These are phyloP conservation scores for Hetaerina titia DNA, from an alignment of 2,888 invertebrate species.

Conservation along the genomic window DNA sequence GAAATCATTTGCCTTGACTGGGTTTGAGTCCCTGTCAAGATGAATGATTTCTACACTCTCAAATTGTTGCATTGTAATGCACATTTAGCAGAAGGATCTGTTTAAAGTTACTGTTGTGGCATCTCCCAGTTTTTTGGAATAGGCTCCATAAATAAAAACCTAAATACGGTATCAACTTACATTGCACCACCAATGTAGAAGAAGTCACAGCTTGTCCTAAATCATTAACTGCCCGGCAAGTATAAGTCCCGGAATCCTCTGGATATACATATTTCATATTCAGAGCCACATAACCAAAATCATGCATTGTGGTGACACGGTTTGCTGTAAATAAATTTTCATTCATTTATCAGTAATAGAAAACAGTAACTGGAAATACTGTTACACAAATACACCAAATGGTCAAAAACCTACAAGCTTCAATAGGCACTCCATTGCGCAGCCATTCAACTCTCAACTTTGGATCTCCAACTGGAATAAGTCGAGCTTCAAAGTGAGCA, in stretches of 20 bases:
- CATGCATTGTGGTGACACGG: slow-evolving; percentile 95
- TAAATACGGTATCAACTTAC: slow-evolving; percentile 78
- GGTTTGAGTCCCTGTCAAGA: too few species aligned
- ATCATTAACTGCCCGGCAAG: slow-evolving; percentile 94
- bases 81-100: too few species aligned
- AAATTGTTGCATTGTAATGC: too few species aligned
- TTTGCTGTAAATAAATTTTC: slow-evolving; percentile 81
- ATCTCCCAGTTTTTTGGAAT: neutral
- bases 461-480: slow-evolving; percentile 96
- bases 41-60: too few species aligned
- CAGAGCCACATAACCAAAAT: slow-evolving; percentile 97
- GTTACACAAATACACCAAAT: neutral
- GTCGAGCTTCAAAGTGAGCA: slow-evolving; percentile 94
- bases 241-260: slow-evolving; percentile 98
- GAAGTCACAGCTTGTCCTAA: slow-evolving; percentile 97
- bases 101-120: too few species aligned
- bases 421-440: slow-evolving; percentile 93
- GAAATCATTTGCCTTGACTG: too few species aligned
- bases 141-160: neutral
- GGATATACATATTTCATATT: slow-evolving; percentile 97
- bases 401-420: slow-evolving; percentile 85
- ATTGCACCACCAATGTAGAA: slow-evolving; percentile 92
- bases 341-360: slow-evolving; percentile 3
- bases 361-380: neutral
- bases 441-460: slow-evolving; percentile 96